These are phyloP conservation scores for Leptogaster cylindrica DNA, from an alignment of 2,888 invertebrate species.

Conservation along the genomic window DNA sequence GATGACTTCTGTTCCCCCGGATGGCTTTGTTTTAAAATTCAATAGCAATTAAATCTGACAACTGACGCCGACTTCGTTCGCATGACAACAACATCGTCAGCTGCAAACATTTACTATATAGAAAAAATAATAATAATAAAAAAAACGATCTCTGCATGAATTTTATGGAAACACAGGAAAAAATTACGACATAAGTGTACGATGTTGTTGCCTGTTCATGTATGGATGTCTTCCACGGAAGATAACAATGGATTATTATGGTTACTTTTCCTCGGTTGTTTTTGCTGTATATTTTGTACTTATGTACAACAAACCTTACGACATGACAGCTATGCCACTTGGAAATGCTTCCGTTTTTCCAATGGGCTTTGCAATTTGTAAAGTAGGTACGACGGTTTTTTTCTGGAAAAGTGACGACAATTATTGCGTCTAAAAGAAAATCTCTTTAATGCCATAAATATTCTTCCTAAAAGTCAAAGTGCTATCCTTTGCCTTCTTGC, in stretches of 20 bases:
- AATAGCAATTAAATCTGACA: constrained; percentile 47
- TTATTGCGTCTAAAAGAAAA: no score
- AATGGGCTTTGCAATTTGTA: no score
- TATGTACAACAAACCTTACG: no score
- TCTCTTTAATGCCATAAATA: no score
- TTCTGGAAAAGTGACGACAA: no score
- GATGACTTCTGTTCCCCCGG: constrained; percentile 20
- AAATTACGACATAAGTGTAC: constrained; percentile 7
- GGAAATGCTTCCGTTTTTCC: constrained; percentile 18
- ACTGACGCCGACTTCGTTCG: constrained; percentile 30
- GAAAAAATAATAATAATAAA: no score
- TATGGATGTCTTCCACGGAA: constrained; percentile 11
- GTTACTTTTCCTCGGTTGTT: neutral
- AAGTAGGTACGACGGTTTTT: no score
- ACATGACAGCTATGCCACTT: neutral
- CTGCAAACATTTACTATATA: constrained; percentile 1
- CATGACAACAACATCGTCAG: constrained; percentile 20
- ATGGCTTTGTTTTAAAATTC: constrained; percentile 45
- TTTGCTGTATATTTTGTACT: no score
- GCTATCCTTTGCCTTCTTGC: no score
- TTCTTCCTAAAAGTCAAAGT: no score
- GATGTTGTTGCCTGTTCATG: neutral
- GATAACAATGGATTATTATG: constrained; percentile 21
- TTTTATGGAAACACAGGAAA: constrained; percentile 3
- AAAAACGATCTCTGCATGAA: no score